phyloP scores from a whole-genome alignment of 2,113 vertebrate genomes.

The Engystomops pustulosus region DNA sequence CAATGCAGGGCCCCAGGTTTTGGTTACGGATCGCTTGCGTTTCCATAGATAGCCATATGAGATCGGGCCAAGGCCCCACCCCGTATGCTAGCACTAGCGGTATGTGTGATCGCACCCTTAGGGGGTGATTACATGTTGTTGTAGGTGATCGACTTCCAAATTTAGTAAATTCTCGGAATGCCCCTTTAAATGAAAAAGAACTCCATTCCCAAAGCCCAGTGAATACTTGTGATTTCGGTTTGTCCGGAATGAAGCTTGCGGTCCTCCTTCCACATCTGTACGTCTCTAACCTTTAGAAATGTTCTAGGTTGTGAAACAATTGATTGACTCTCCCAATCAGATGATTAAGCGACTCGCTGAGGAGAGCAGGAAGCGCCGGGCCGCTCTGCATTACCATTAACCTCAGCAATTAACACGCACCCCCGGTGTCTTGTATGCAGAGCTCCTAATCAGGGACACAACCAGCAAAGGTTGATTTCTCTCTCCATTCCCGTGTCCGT shows the following conservation, averaged over 20 bases:
- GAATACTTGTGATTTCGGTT: neutral
- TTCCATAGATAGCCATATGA: too few relatives aligned
- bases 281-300: conserved; percentile 14
- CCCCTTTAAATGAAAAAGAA: too few relatives aligned
- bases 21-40: too few relatives aligned
- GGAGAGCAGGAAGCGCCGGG: neutral
- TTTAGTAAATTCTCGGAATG: too few relatives aligned
- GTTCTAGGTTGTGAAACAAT: conserved; percentile 6
- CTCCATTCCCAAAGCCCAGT: neutral
- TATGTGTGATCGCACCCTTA: too few relatives aligned
- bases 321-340: conserved; percentile 42
- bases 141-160: too few relatives aligned
- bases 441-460: neutral
- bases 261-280: neutral
- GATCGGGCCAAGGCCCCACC: too few relatives aligned
- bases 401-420: neutral
- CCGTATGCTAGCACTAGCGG: too few relatives aligned
- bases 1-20: too few relatives aligned
- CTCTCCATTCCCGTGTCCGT: conserved; percentile 13
- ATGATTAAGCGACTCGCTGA: conserved; percentile 19
- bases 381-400: conserved; percentile 23
- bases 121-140: too few relatives aligned
- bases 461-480: conserved; percentile 12
- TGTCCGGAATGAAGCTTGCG: neutral
- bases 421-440: neutral